These are phyloP conservation scores for Orthosia gothica DNA, from an alignment of 2,888 invertebrate species.

Conservation along the genomic window DNA sequence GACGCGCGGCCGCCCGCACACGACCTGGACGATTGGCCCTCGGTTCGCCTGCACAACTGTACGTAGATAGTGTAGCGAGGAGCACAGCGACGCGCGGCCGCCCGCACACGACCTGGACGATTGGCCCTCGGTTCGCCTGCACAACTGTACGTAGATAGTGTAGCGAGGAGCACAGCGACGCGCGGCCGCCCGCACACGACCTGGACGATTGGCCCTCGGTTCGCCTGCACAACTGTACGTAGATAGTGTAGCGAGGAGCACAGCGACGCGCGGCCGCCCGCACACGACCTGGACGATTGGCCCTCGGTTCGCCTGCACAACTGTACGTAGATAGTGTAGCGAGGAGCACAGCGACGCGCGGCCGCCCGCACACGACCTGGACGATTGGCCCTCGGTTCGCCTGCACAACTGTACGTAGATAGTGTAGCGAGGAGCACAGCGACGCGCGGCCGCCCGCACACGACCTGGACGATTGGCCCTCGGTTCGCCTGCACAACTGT, in stretches of 20 bases:
- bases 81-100: neutral
- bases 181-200: too few species aligned
- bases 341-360: conserved; percentile 48
- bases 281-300: conserved; percentile 75
- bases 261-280: conserved; percentile 32
- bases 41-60: conserved; percentile 12
- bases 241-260: neutral
- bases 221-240: conserved; percentile 18
- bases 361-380: conserved; percentile 37
- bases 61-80: conserved; percentile 3
- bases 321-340: conserved; percentile 64
- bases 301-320: conserved; percentile 81
- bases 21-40: neutral
- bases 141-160: conserved; percentile 15
- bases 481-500: conserved; percentile 78
- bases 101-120: neutral
- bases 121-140: conserved; percentile 16
- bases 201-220: conserved; percentile 40
- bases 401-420: conserved; percentile 70
- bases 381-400: conserved; percentile 85
- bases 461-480: conserved; percentile 80
- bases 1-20: too few species aligned
- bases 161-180: neutral
- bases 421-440: conserved; percentile 11
- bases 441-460: too few species aligned